These are phyloP conservation scores for Acronicta alni DNA, from an alignment of 2,888 invertebrate genomes.

Conservation along the genomic window DNA sequence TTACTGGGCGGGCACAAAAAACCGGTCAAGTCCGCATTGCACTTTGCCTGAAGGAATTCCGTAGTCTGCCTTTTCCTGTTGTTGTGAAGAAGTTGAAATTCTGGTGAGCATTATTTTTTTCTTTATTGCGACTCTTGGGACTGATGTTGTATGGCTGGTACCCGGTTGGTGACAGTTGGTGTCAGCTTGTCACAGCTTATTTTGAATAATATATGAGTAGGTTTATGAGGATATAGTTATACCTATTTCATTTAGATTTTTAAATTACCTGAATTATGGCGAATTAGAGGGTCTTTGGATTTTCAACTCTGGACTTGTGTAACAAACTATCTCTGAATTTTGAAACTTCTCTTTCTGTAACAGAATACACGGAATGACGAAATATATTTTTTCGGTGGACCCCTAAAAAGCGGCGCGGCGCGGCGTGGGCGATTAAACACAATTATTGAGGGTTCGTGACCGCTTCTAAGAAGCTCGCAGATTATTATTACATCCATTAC, in stretches of 20 bases:
- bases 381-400: constrained; percentile 5
- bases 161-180: too few relatives aligned
- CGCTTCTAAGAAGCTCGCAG: constrained; percentile 51
- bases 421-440: constrained; percentile 44
- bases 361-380: background rate
- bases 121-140: too few relatives aligned
- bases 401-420: constrained; percentile 12
- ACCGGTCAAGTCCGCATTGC: constrained; percentile 20
- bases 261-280: too few relatives aligned
- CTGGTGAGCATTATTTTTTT: too few relatives aligned
- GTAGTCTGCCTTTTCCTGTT: background rate
- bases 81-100: background rate
- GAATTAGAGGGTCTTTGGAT: too few relatives aligned
- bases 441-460: constrained; percentile 56
- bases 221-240: too few relatives aligned
- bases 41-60: background rate
- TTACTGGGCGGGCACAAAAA: constrained; percentile 54
- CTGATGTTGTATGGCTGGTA: too few relatives aligned
- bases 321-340: too few relatives aligned
- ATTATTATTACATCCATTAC: constrained; percentile 48
- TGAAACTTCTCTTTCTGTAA: background rate
- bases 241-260: too few relatives aligned
- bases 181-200: too few relatives aligned
- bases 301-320: too few relatives aligned
- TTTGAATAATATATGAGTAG: too few relatives aligned